Evolutionary conservation across 2,888 invertebrate species (phyloP).

Genomic region (Macaria liturata): DNA sequence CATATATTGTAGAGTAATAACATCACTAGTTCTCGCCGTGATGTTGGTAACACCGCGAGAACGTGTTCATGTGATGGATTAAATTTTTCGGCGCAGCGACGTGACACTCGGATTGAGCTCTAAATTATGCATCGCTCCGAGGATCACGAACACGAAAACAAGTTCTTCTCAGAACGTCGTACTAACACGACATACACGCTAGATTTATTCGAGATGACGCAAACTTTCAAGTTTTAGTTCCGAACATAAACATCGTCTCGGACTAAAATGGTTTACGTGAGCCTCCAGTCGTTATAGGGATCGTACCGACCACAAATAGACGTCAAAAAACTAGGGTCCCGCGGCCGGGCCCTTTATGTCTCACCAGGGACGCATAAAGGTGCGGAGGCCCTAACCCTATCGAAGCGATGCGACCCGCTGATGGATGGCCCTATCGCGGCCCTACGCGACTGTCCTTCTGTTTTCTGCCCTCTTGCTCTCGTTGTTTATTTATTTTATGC

Average conservation of each 20-base stretch:
- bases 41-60: no score
- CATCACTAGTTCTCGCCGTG: no score
- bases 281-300: conserved; percentile 68
- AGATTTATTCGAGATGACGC: conserved; percentile 26
- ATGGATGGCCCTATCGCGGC: conserved; percentile 78
- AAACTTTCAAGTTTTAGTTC: conserved; percentile 13
- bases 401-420: conserved; percentile 78
- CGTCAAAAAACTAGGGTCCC: conserved; percentile 79
- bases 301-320: conserved; percentile 79
- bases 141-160: conserved; percentile 30
- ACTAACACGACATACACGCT: conserved; percentile 27
- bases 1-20: no score
- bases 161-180: conserved; percentile 37
- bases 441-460: conserved; percentile 70
- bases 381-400: conserved; percentile 81
- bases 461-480: conserved; percentile 58
- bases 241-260: conserved; percentile 21
- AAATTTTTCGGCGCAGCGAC: conserved; percentile 71
- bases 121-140: conserved; percentile 59
- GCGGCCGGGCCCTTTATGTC: conserved; percentile 73
- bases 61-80: conserved; percentile 67
- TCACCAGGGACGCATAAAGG: conserved; percentile 81
- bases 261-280: conserved; percentile 48
- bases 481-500: conserved; percentile 77
- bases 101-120: conserved; percentile 62